phyloP scores from a whole-genome alignment of 2,113 vertebrate genomes.

The Gymnogyps californianus region DNA sequence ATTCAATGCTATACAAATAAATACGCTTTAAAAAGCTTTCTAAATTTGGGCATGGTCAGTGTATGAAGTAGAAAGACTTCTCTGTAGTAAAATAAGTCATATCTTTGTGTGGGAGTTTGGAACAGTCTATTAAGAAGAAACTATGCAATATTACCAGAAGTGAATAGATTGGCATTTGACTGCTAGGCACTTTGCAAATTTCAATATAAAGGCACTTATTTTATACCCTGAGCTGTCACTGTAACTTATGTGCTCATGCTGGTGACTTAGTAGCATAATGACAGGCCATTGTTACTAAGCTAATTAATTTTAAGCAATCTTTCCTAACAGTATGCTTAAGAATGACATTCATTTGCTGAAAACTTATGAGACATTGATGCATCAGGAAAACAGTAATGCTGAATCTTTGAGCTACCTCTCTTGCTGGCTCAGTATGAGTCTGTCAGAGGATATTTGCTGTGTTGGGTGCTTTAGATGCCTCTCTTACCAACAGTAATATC shows the following conservation, averaged over 20 bases:
- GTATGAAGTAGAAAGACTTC: slow-evolving; percentile 28
- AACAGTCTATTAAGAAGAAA: slow-evolving; percentile 39
- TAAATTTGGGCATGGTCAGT: background rate
- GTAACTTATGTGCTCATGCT: slow-evolving; percentile 47
- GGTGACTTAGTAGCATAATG: slow-evolving; percentile 54
- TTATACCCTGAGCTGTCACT: slow-evolving; percentile 58
- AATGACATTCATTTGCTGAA: slow-evolving; percentile 19
- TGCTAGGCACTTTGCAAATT: slow-evolving; percentile 51
- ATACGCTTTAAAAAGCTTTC: slow-evolving; percentile 24
- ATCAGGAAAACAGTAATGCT: slow-evolving; percentile 9
- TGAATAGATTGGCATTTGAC: slow-evolving; percentile 64
- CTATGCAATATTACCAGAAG: slow-evolving; percentile 35
- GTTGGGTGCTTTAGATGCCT: background rate
- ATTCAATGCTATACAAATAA: background rate
- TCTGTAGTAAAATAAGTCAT: slow-evolving; percentile 44
- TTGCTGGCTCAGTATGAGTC: background rate
- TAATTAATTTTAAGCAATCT: slow-evolving; percentile 64
- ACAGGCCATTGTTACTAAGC: slow-evolving; percentile 60
- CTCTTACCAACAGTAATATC: background rate
- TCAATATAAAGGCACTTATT: slow-evolving; percentile 57
- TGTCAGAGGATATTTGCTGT: background rate
- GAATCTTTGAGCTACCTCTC: background rate
- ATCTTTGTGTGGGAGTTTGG: slow-evolving; percentile 28
- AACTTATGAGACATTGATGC: background rate
- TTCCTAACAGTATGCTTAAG: slow-evolving; percentile 38